phyloP scores from a whole-genome alignment of 2,113 vertebrate genomes.

The Bubo bubo region DNA sequence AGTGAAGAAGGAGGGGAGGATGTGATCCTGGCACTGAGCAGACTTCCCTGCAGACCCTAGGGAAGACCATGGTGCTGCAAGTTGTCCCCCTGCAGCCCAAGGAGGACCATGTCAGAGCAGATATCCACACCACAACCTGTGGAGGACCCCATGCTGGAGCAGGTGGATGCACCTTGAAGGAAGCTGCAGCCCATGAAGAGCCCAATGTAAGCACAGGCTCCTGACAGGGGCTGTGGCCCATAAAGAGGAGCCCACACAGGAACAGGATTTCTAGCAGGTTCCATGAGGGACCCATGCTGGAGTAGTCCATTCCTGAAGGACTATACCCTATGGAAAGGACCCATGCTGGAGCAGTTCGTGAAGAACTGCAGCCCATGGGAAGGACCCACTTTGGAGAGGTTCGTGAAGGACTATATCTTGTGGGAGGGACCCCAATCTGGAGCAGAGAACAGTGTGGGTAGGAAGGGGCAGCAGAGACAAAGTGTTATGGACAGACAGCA shows the following conservation, averaged over 20 bases:
- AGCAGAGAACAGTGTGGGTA: not conserved
- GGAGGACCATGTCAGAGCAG: not conserved
- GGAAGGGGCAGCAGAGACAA: not conserved
- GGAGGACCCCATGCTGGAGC: not conserved
- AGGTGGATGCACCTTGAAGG: not conserved
- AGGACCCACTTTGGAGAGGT: not conserved
- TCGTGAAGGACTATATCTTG: not conserved
- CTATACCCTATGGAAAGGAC: not conserved
- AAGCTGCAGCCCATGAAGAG: not conserved
- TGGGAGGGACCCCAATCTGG: accelerated
- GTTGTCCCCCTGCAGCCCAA: too few species aligned
- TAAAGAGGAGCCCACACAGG: not conserved
- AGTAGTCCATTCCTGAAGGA: not conserved
- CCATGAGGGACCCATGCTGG: not conserved
- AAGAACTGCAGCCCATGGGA: too few species aligned
- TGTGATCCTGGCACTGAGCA: not conserved
- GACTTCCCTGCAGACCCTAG: not conserved
- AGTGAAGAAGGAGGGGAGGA: not conserved
- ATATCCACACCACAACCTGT: not conserved
- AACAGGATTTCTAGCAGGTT: not conserved
- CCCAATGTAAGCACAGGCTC: not conserved
- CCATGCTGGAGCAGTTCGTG: not conserved
- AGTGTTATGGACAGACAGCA: not conserved
- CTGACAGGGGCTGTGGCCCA: not conserved
- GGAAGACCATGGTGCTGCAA: not conserved